A percentile compares a stretch with the other conserved stretches of the same genome.
Evolutionary conservation across 2,888 invertebrate genomes (phyloP).

Genomic region (Drosophila cognata): DNA sequence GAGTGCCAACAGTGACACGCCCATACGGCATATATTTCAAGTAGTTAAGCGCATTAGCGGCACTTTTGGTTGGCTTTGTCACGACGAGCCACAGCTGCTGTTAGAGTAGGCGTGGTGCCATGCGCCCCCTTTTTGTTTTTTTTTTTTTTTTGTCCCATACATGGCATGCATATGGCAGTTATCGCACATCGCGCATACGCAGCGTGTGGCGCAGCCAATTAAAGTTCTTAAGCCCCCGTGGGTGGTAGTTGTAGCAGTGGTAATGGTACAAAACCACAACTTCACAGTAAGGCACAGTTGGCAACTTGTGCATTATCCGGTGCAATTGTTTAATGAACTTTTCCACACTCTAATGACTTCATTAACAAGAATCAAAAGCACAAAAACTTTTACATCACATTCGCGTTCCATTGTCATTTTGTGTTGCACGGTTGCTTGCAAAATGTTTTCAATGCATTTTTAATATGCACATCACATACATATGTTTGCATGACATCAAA

Average conservation of each 20-base stretch:
- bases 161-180: slow-evolving; percentile 63
- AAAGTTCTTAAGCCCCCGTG: slow-evolving; percentile 70
- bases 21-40: slow-evolving; percentile 73
- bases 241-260: slow-evolving; percentile 3
- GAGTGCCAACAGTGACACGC: slow-evolving; percentile 12
- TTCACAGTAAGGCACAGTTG: slow-evolving; percentile 13
- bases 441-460: slow-evolving; percentile 56
- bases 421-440: slow-evolving; percentile 26
- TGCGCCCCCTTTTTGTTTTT: background rate
- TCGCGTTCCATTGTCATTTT: slow-evolving; percentile 24
- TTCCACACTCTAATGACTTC: slow-evolving; percentile 73
- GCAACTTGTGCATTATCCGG: slow-evolving; percentile 68
- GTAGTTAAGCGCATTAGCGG: slow-evolving; percentile 80
- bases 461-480: slow-evolving; percentile 23
- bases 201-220: slow-evolving; percentile 76
- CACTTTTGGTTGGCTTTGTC: slow-evolving; percentile 73
- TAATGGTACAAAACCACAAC: slow-evolving; percentile 3
- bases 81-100: slow-evolving; percentile 18
- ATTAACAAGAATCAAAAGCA: slow-evolving; percentile 64
- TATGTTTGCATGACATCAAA: slow-evolving; percentile 13
- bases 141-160: slow-evolving; percentile 7
- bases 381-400: slow-evolving; percentile 40
- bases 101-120: slow-evolving; percentile 14
- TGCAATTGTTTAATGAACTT: slow-evolving; percentile 79
- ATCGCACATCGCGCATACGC: slow-evolving; percentile 75